Evolutionary conservation across 2,888 invertebrate species (phyloP).

Genomic region (Himalopsyche anomala): DNA sequence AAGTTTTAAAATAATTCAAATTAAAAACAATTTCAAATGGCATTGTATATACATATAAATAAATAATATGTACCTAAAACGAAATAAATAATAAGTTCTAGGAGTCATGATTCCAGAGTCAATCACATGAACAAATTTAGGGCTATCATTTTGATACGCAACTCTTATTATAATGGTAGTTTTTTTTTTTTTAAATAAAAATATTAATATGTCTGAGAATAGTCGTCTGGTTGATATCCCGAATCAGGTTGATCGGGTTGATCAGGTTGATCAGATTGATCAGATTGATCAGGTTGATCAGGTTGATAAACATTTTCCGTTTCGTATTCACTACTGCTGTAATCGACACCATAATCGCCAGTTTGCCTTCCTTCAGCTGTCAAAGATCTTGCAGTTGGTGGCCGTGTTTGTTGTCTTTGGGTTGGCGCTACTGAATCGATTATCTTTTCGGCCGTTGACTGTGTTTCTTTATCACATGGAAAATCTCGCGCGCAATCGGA

Average conservation of each 20-base stretch:
- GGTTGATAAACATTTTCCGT: slow-evolving; percentile 34
- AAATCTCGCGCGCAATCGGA: slow-evolving; percentile 71
- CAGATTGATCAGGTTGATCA: too few relatives aligned
- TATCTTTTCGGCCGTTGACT: slow-evolving; percentile 36
- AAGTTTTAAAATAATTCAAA: too few relatives aligned
- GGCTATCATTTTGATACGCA: too few relatives aligned
- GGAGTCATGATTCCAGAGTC: too few relatives aligned
- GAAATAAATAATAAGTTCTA: too few relatives aligned
- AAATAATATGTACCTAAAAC: too few relatives aligned
- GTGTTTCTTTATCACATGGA: slow-evolving; percentile 69
- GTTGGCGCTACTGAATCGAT: slow-evolving; percentile 5
- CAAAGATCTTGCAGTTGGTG: slow-evolving; percentile 24
- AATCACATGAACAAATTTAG: too few relatives aligned
- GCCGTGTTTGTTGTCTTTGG: slow-evolving; percentile 65
- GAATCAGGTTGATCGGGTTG: background rate
- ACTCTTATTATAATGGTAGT: background rate
- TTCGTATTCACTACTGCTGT: slow-evolving; percentile 52
- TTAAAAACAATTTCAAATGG: too few relatives aligned
- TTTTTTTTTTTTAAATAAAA: slow-evolving; percentile 44
- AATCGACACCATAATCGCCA: slow-evolving; percentile 43
- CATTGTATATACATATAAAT: too few relatives aligned
- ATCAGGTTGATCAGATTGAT: too few relatives aligned
- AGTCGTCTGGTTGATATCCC: slow-evolving; percentile 17
- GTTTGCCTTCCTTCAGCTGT: slow-evolving; percentile 46
- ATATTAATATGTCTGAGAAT: slow-evolving; percentile 58